phyloP scores from a whole-genome alignment of 2,113 vertebrate species.

The Elgaria multicarinata region DNA sequence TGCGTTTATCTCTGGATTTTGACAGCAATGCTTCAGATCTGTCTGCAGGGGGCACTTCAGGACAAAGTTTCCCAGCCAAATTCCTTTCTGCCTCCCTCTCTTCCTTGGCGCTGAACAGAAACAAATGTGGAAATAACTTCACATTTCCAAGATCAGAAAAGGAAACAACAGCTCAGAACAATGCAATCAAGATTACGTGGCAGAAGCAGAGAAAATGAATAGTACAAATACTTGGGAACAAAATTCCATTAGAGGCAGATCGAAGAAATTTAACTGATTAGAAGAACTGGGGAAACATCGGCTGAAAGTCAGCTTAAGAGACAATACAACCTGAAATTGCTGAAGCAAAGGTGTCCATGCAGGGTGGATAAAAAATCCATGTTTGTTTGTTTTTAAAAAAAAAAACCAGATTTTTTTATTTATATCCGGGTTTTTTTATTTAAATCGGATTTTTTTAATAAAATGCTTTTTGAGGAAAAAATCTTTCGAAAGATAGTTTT shows the following conservation, averaged over 20 bases:
- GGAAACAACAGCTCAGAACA: background rate
- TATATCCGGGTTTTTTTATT: too few species aligned
- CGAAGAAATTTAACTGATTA: background rate
- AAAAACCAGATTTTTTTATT: too few species aligned
- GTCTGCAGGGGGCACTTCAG: conserved; percentile 68
- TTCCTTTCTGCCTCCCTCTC: background rate
- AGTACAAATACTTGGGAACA: background rate
- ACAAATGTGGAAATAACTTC: conserved; percentile 20
- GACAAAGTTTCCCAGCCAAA: background rate
- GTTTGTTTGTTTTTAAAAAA: too few species aligned
- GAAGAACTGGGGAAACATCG: background rate
- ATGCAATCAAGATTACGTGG: background rate
- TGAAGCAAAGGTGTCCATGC: background rate
- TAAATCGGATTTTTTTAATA: too few species aligned
- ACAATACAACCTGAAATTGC: background rate
- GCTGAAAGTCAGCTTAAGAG: background rate
- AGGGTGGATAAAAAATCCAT: too few species aligned
- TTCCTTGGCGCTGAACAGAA: background rate
- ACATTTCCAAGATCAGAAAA: conserved; percentile 22
- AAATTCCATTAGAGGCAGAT: background rate
- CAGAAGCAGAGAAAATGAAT: background rate
- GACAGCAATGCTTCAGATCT: background rate
- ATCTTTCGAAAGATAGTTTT: too few species aligned
- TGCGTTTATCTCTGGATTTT: background rate
- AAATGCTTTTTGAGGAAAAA: too few species aligned